Evolutionary conservation across 1,140 invertebrate species (phyloP), one percentile per base, ranked within the genome.

Genomic region (Halesus radiatus): DNA sequence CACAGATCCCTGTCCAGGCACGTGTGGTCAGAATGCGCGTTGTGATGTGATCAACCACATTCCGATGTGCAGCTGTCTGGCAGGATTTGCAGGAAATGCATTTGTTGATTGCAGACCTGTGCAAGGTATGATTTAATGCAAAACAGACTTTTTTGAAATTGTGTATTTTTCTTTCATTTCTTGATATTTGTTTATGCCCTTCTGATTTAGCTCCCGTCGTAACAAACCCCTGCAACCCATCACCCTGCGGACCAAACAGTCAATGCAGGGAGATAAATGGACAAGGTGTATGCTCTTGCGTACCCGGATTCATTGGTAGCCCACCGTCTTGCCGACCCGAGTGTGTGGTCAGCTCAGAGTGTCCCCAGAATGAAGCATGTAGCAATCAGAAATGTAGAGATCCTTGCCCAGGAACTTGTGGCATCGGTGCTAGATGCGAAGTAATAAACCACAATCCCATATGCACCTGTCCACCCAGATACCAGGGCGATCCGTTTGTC

Each of bases 211-310:
- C 84, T 58, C 73, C 85, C 54, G 82, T 86, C 79, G 74, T 82
- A 84, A 81, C 86, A 81, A 90, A 90, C 79, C 91, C 93, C 68
- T 94, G 93, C 84, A 89, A 90, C 78, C 92, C 93, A 76, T 93
- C 91, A 75, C 92, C 92, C 23, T 96, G 95, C 86, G 95, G 94
- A 45, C 87, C 92, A 0, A 95, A 95, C 85, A 94, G 95, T 68
- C 89, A 93, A 74, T 96, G 95, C 84, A 91, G 90, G 84, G 88
- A 92, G 72, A 86, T 90, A 76, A 91, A 92, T 81, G 93, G 93
- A 84, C 91, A 91, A 84, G 92, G 92, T 22, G 89, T 93, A n/a
- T 96, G 95, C 83, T 91, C 92, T 5, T 96, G 95, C 88, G 87
- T 94, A 64, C 89, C 91, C 20, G 91, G 92, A 66, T 96, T 92